A percentile compares a stretch with the other conserved stretches of the same genome.
Conservation (phyloP, 2,113 vertebrate genomes). For the Rhodinocichla rosea region DNA sequence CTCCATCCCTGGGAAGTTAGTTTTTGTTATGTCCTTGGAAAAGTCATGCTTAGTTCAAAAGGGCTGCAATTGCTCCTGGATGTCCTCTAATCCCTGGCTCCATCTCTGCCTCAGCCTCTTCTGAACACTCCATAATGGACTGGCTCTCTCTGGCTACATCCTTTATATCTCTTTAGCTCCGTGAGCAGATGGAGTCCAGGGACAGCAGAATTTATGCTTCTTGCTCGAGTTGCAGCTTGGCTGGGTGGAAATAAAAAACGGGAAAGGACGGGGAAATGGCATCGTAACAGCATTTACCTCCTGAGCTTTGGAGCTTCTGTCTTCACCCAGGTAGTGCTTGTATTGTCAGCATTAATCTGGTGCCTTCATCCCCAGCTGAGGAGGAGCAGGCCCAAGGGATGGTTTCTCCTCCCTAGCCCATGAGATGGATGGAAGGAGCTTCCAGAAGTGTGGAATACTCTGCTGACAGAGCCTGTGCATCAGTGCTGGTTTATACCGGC, state of each 20-base stretch:
- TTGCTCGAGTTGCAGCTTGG: conserved; percentile 33
- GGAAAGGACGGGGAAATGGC: neutral
- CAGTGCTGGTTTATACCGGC: neutral
- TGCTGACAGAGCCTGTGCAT: neutral
- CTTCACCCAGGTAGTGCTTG: neutral
- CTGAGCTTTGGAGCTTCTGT: neutral
- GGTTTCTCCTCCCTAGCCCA: neutral
- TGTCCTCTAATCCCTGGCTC: neutral
- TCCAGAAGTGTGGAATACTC: neutral
- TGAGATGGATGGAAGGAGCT: conserved; percentile 1
- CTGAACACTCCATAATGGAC: neutral
- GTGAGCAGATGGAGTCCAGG: conserved; percentile 16
- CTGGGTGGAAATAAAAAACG: neutral
- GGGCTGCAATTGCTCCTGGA: neutral
- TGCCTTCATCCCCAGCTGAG: conserved; percentile 8
- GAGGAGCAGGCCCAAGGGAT: neutral
- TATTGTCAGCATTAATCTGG: neutral
- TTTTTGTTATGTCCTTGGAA: neutral
- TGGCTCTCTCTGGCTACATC: neutral
- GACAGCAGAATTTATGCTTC: conserved; percentile 49
- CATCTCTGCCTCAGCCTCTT: neutral
- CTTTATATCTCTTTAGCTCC: conserved; percentile 26
- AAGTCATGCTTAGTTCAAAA: neutral
- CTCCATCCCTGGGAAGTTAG: neutral
- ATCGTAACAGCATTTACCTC: neutral